A percentile compares a stretch with the other conserved stretches of the same genome.
Evolutionary conservation across 2,888 invertebrate species (phyloP).

Genomic region (Punctoribates punctum): DNA sequence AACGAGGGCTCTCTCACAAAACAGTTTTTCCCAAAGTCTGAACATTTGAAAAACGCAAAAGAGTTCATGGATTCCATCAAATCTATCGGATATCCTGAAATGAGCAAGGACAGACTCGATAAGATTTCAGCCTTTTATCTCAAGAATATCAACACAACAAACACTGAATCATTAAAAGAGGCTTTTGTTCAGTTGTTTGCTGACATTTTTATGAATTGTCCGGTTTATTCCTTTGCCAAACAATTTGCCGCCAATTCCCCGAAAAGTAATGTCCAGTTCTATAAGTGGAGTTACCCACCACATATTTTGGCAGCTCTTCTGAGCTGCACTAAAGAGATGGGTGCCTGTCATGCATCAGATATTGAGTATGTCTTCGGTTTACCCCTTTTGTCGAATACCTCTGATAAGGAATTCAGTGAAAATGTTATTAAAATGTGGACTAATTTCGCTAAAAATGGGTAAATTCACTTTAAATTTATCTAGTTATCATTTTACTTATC

Average conservation of each 20-base stretch:
- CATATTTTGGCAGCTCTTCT: neutral
- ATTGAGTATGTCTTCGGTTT: neutral
- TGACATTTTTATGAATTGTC: neutral
- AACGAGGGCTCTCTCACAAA: neutral
- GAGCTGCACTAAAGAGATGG: neutral
- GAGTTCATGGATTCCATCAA: neutral
- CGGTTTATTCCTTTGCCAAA: conserved; percentile 34
- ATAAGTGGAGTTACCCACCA: neutral
- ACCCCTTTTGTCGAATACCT: neutral
- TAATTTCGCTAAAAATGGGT: conserved; percentile 38
- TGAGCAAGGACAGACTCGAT: neutral
- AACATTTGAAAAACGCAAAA: no score
- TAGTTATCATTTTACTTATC: neutral
- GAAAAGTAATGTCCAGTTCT: neutral
- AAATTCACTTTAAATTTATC: neutral
- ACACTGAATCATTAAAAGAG: neutral
- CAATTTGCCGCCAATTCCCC: conserved; percentile 1
- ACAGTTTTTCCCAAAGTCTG: neutral
- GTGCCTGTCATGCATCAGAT: conserved; percentile 5
- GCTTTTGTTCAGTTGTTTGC: conserved; percentile 23
- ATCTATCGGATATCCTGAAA: neutral
- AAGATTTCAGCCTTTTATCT: neutral
- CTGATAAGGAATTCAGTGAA: neutral
- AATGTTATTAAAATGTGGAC: conserved; percentile 38
- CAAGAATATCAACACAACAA: neutral